Conservation (phyloP, 2,113 vertebrate genomes). For the Tychaedon coryphoeus region DNA sequence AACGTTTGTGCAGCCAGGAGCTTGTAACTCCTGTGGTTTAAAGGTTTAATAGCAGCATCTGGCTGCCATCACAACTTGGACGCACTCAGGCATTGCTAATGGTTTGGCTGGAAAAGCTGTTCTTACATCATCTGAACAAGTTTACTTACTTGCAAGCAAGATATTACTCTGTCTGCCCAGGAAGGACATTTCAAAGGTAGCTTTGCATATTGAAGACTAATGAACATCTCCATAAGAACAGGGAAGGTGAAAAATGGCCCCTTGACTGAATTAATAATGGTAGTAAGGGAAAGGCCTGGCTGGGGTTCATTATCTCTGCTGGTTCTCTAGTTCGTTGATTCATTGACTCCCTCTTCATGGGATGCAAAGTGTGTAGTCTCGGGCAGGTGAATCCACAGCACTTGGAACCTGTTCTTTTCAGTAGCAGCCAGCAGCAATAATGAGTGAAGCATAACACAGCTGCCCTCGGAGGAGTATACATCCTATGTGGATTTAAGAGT, state of each 20-base stretch:
- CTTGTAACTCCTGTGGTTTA: background rate
- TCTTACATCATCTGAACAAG: background rate
- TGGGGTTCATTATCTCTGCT: background rate
- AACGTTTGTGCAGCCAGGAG: background rate
- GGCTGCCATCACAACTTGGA: background rate
- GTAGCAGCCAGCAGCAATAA: background rate
- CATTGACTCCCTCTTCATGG: background rate
- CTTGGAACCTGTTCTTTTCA: background rate
- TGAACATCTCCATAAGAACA: background rate
- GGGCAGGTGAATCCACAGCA: background rate
- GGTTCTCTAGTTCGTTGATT: background rate
- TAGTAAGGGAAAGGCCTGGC: background rate
- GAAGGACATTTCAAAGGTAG: background rate
- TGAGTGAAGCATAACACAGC: background rate
- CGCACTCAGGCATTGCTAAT: background rate
- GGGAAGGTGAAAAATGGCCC: background rate
- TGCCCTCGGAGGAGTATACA: background rate
- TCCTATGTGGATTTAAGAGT: accelerated
- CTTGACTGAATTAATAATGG: background rate
- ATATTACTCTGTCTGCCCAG: background rate
- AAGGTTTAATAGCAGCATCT: background rate
- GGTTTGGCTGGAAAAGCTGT: background rate
- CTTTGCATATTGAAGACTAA: background rate
- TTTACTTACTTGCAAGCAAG: background rate
- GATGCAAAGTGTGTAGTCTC: background rate